Conservation (phyloP, 1,140 invertebrate genomes). For the Drepana arcuata region DNA sequence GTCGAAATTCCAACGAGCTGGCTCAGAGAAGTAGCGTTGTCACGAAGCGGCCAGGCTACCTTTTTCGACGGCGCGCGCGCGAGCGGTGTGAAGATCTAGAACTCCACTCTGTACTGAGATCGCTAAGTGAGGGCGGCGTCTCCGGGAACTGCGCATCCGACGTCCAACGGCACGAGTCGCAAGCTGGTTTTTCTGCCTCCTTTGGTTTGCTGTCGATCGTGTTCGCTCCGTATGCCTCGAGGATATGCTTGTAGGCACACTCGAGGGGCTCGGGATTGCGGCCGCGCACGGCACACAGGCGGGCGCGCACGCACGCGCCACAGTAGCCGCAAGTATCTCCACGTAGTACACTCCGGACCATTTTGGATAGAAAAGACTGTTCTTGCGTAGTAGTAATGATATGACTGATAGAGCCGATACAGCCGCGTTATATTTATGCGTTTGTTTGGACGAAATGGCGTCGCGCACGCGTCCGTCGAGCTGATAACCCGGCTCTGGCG, state of each 20-base stretch:
- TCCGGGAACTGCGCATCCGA: slow-evolving; percentile 63
- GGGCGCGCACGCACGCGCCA: slow-evolving; percentile 53
- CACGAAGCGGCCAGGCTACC: slow-evolving; percentile 26
- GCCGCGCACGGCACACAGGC: slow-evolving; percentile 47
- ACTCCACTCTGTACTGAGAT: slow-evolving; percentile 60
- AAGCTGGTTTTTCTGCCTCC: slow-evolving; percentile 23
- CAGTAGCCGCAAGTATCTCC: slow-evolving; percentile 59
- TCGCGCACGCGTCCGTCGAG: slow-evolving; percentile 53
- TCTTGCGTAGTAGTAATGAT: slow-evolving; percentile 23
- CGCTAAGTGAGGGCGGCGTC: slow-evolving; percentile 54
- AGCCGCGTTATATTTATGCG: slow-evolving; percentile 50
- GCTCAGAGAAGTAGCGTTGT: slow-evolving; percentile 3
- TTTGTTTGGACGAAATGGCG: slow-evolving; percentile 47
- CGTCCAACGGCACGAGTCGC: slow-evolving; percentile 58
- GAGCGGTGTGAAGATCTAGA: slow-evolving; percentile 43
- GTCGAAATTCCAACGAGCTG: slow-evolving; percentile 5
- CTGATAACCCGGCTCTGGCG: slow-evolving; percentile 56
- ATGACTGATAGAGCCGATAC: slow-evolving; percentile 36
- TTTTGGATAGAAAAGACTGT: slow-evolving; percentile 23
- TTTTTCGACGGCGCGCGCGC: slow-evolving; percentile 48
- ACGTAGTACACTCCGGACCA: slow-evolving; percentile 43
- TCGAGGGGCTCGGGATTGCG: slow-evolving; percentile 48
- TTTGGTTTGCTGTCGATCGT: slow-evolving; percentile 26
- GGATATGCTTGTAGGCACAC: slow-evolving; percentile 61
- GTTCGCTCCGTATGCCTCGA: slow-evolving; percentile 41